Percentiles rank a stretch among this genome's conserved stretches.
phyloP scores from a whole-genome alignment of 2,797 vertebrate species.

The Neoniphon sammara region DNA sequence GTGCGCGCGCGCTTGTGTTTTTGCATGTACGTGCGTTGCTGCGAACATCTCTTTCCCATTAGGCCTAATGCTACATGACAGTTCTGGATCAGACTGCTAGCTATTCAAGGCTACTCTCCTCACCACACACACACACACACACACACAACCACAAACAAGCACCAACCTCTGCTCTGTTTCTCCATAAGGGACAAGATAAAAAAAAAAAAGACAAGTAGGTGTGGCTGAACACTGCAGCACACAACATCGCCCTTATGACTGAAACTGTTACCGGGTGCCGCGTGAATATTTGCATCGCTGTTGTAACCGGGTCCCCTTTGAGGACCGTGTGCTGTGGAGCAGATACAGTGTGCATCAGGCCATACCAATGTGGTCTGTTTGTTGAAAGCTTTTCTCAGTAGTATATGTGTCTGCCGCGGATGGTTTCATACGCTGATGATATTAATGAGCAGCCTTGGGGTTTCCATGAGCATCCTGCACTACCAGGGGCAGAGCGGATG shows the following conservation, averaged over 20 bases:
- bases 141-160: conserved; percentile 10
- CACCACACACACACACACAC: conserved; percentile 25
- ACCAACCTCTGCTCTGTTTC: conserved; percentile 31
- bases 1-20: conserved; percentile 12
- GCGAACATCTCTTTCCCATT: conserved; percentile 66
- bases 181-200: conserved; percentile 26
- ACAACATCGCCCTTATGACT: conserved; percentile 3
- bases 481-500: background rate
- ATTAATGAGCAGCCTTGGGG: conserved; percentile 52
- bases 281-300: conserved; percentile 24
- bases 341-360: conserved; percentile 39
- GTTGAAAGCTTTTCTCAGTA: conserved; percentile 35
- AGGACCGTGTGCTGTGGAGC: conserved; percentile 47
- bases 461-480: conserved; percentile 6
- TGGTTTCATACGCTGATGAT: conserved; percentile 49
- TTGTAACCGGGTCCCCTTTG: conserved; percentile 29
- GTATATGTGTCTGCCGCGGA: conserved; percentile 24
- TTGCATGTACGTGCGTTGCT: conserved; percentile 17
- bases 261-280: conserved; percentile 11
- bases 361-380: conserved; percentile 38
- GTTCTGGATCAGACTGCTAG: conserved; percentile 80
- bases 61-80: conserved; percentile 79
- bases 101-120: conserved; percentile 68
- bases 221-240: background rate
- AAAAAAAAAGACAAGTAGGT: conserved; percentile 10